Conservation (phyloP, 2,113 vertebrate genomes). For the Gymnarchus niloticus region DNA sequence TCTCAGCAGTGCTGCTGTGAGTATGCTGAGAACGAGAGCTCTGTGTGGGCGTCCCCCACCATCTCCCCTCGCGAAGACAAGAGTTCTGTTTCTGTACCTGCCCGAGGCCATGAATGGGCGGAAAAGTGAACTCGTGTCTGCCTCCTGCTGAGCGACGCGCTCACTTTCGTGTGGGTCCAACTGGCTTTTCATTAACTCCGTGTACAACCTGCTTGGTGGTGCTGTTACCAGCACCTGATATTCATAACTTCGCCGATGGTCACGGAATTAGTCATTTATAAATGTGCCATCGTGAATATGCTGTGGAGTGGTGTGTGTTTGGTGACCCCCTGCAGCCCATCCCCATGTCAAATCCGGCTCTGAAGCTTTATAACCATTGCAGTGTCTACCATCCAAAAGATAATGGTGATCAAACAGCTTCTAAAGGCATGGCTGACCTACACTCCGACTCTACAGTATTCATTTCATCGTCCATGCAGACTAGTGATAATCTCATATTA, state of each 20-base stretch:
- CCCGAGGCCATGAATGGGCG: neutral
- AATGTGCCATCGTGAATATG: neutral
- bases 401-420: neutral
- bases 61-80: neutral
- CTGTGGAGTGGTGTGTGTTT: neutral
- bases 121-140: neutral
- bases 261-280: neutral
- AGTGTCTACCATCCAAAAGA: neutral
- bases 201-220: neutral
- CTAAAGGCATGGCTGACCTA: neutral
- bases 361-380: neutral
- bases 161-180: neutral
- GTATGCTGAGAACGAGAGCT: neutral
- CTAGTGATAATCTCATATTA: neutral
- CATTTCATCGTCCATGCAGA: neutral
- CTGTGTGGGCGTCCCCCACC: neutral
- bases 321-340: neutral
- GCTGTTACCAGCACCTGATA: neutral
- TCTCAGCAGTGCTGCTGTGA: neutral
- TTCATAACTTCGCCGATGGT: neutral
- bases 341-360: neutral
- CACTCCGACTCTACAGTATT: neutral
- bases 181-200: slow-evolving; percentile 1
- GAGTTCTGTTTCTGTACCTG: neutral
- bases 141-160: neutral